A percentile compares a stretch with the other conserved stretches of the same genome.
Conservation (phyloP, 2,113 vertebrate genomes). For the Microtus richardsoni region DNA sequence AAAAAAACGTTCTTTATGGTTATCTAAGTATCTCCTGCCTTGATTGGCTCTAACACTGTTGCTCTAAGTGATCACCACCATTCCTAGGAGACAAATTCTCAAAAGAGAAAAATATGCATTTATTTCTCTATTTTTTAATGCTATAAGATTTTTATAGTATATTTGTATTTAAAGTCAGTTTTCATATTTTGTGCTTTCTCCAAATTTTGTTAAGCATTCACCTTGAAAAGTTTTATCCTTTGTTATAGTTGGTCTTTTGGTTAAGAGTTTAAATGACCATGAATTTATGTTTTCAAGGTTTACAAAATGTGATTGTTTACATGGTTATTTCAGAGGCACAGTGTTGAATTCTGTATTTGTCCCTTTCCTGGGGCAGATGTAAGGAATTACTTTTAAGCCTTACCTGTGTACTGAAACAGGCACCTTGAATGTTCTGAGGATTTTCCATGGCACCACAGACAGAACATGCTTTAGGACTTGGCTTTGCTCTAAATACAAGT, state of each 20-base stretch:
- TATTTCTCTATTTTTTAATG: slow-evolving; percentile 46
- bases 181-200: slow-evolving; percentile 39
- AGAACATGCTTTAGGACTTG: slow-evolving; percentile 44
- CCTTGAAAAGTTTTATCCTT: slow-evolving; percentile 48
- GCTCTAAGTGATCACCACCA: background rate
- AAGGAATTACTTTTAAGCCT: slow-evolving; percentile 44
- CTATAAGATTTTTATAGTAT: slow-evolving; percentile 26
- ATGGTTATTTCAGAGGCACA: slow-evolving; percentile 40
- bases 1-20: background rate
- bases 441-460: slow-evolving; percentile 20
- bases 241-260: slow-evolving; percentile 39
- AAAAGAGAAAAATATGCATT: slow-evolving; percentile 51
- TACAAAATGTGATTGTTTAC: slow-evolving; percentile 55
- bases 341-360: slow-evolving; percentile 43
- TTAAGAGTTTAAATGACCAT: slow-evolving; percentile 39
- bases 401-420: slow-evolving; percentile 42
- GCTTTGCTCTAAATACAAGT: slow-evolving; percentile 57
- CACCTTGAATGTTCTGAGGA: slow-evolving; percentile 14
- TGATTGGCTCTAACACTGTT: slow-evolving; percentile 21
- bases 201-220: slow-evolving; percentile 34
- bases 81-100: slow-evolving; percentile 38
- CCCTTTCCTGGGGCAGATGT: slow-evolving; percentile 13
- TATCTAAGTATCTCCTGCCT: background rate
- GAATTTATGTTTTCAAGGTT: slow-evolving; percentile 53
- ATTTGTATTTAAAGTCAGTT: slow-evolving; percentile 22